Percentiles rank a stretch among this genome's conserved stretches.
phyloP scores from a whole-genome alignment of 2,797 vertebrate genomes.

The Dicrostonyx torquatus region DNA sequence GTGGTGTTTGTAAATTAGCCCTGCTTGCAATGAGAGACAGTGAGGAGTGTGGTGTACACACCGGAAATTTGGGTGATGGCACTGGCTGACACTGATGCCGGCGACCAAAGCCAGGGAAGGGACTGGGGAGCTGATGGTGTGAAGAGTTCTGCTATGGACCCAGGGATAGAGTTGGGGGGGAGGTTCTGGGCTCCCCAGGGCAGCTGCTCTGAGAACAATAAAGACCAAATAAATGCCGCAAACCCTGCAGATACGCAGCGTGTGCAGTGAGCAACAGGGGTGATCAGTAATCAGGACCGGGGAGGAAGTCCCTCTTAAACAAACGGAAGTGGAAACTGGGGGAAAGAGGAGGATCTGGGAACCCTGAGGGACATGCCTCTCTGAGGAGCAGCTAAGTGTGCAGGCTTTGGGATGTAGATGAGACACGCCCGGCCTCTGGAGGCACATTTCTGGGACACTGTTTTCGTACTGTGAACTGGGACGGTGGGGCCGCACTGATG shows the following conservation, averaged over 20 bases:
- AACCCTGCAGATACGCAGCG: not conserved
- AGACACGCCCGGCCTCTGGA: not conserved
- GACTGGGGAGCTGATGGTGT: too few species aligned
- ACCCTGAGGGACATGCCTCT: not conserved
- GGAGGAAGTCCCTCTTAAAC: not conserved
- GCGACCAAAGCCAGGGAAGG: not conserved
- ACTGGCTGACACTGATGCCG: not conserved
- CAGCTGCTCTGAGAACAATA: not conserved
- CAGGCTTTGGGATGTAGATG: not conserved
- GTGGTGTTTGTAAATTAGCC: not conserved
- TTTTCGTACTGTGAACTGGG: not conserved
- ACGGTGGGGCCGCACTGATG: not conserved
- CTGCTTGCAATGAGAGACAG: not conserved
- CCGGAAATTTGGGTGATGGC: not conserved
- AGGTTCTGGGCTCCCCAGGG: not conserved
- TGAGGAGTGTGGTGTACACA: not conserved
- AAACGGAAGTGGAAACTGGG: not conserved
- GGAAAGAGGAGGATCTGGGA: not conserved
- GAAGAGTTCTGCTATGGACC: not conserved
- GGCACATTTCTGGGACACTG: not conserved
- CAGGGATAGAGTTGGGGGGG: accelerated
- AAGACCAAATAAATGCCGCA: not conserved
- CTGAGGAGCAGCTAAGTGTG: too few species aligned
- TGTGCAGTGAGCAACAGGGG: not conserved
- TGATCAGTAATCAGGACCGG: not conserved